Percentiles rank a stretch among this genome's conserved stretches.
phyloP scores from a whole-genome alignment of 2,888 invertebrate genomes.

The Leptinotarsa peninsularis region DNA sequence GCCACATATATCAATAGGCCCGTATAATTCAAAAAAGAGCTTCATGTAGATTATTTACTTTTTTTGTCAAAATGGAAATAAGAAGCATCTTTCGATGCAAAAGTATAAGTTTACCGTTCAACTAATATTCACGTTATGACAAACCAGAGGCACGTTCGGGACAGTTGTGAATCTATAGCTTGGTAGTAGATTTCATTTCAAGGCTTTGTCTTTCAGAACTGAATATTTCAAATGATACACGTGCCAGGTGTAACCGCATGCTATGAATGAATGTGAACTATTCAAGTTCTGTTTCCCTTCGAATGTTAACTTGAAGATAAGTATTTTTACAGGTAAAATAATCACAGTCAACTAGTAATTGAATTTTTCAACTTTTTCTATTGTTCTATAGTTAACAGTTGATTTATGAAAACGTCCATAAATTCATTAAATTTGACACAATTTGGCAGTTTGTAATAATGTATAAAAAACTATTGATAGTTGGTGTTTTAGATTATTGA shows the following conservation, averaged over 20 bases:
- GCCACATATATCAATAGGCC: no score
- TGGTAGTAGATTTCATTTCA: not conserved
- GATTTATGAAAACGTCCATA: not conserved
- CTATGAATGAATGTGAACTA: conserved; percentile 54
- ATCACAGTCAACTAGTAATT: not conserved
- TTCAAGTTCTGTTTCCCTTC: conserved; percentile 21
- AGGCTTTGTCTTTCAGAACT: not conserved
- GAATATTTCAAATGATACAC: conserved; percentile 42
- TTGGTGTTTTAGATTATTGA: no score
- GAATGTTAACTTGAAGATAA: conserved; percentile 26
- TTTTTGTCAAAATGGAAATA: no score
- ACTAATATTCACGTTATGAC: no score
- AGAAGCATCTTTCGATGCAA: no score
- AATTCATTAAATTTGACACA: not conserved
- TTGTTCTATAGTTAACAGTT: conserved; percentile 14
- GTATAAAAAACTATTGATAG: no score
- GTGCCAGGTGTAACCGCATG: conserved; percentile 45
- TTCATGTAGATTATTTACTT: no score
- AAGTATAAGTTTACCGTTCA: no score
- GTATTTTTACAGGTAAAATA: conserved; percentile 30
- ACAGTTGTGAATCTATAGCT: not conserved
- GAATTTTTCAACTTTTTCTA: not conserved
- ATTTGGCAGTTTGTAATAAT: no score
- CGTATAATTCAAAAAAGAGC: no score
- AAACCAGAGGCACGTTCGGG: no score